A percentile compares a stretch with the other conserved stretches of the same genome.
Conservation (phyloP, 2,113 vertebrate genomes). For the Tetrao urogallus region DNA sequence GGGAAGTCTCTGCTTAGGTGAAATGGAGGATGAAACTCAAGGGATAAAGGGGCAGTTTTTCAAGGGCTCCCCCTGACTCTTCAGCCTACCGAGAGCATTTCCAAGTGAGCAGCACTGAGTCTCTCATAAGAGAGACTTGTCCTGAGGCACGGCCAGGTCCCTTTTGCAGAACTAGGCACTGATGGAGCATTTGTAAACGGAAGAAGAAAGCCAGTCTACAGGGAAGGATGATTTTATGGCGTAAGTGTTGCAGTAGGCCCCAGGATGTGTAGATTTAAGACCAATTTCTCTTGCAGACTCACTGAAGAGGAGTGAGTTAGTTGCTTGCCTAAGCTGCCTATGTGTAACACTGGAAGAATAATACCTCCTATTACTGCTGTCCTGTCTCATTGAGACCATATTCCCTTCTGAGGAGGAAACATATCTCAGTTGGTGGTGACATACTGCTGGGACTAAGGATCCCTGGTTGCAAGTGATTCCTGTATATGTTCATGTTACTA, state of each 20-base stretch:
- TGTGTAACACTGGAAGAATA: not conserved
- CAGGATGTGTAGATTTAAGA: slow-evolving; percentile 10
- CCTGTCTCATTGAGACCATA: slow-evolving; percentile 8
- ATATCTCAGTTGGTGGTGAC: not conserved
- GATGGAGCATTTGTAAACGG: not conserved
- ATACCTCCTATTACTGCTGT: not conserved
- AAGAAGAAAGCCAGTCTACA: not conserved
- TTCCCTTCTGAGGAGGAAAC: not conserved
- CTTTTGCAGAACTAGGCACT: not conserved
- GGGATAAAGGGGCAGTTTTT: not conserved
- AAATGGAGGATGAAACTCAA: not conserved
- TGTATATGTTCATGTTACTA: not conserved
- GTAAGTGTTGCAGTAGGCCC: slow-evolving; percentile 5
- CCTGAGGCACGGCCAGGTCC: not conserved
- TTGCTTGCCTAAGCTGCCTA: slow-evolving; percentile 20
- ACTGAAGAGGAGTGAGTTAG: slow-evolving; percentile 9
- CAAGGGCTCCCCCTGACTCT: not conserved
- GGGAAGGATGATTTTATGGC: slow-evolving; percentile 15
- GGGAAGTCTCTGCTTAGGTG: not conserved
- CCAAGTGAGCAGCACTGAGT: not conserved
- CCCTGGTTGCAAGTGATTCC: not conserved
- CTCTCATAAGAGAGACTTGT: not conserved
- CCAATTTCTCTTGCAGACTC: slow-evolving; percentile 14
- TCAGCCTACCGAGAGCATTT: not conserved
- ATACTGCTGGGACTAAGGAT: not conserved